Percentiles rank a stretch among this genome's conserved stretches.
Conservation (phyloP, 2,113 vertebrate genomes). For the Scytalopus superciliaris region DNA sequence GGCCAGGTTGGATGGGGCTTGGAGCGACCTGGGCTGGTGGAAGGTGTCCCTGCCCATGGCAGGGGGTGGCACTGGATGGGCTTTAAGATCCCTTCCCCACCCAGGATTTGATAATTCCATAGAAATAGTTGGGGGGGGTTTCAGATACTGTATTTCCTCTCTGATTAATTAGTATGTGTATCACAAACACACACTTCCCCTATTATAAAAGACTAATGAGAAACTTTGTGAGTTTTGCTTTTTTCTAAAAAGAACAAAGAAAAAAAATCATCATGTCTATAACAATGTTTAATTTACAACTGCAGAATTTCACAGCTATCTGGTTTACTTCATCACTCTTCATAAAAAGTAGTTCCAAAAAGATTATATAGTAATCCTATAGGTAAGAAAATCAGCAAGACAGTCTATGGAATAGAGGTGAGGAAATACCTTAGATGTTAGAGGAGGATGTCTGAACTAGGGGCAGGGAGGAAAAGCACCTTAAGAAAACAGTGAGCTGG, state of each 20-base stretch:
- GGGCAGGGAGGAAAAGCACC: neutral
- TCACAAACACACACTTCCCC: neutral
- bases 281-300: neutral
- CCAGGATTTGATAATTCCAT: neutral
- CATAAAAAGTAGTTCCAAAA: neutral
- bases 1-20: accelerated
- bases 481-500: neutral
- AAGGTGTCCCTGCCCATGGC: neutral
- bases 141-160: neutral
- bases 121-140: accelerated
- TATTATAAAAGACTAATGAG: neutral
- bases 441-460: neutral
- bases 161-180: neutral
- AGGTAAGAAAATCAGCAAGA: neutral
- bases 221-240: neutral
- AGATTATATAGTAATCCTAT: neutral
- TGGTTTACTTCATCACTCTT: neutral
- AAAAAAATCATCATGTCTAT: neutral
- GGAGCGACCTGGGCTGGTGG: accelerated
- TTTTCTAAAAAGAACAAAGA: neutral
- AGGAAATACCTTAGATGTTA: neutral
- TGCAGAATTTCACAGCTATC: neutral
- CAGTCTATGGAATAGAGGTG: neutral
- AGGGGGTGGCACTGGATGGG: accelerated
- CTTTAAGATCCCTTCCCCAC: neutral